Evolutionary conservation across 2,888 invertebrate genomes (phyloP).

Genomic region (Calameuta idolon): DNA sequence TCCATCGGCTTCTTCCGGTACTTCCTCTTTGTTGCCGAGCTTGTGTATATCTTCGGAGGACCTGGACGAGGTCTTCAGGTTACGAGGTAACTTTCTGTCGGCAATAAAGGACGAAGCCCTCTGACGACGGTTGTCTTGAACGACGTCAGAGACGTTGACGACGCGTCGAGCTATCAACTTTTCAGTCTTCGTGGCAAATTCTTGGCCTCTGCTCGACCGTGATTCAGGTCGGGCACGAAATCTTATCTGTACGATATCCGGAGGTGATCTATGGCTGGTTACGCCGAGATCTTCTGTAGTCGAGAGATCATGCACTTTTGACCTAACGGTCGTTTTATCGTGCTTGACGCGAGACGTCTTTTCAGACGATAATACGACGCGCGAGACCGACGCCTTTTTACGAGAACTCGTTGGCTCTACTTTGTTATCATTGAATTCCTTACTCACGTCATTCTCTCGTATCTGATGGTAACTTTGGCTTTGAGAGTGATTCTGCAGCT

Average conservation of each 20-base stretch:
- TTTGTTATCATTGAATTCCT: background rate
- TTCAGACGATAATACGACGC: background rate
- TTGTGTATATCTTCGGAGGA: slow-evolving; percentile 39
- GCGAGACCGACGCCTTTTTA: background rate
- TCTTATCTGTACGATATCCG: slow-evolving; percentile 23
- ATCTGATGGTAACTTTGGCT: background rate
- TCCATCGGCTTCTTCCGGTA: slow-evolving; percentile 32
- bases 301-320: background rate
- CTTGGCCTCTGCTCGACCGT: slow-evolving; percentile 22
- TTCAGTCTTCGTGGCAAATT: slow-evolving; percentile 43
- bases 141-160: background rate
- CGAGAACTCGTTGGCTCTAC: background rate
- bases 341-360: background rate
- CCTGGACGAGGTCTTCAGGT: slow-evolving; percentile 29
- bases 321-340: background rate
- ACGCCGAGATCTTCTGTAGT: background rate
- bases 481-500: background rate
- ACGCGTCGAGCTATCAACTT: slow-evolving; percentile 39
- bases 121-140: slow-evolving; percentile 26
- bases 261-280: background rate
- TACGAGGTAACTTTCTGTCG: slow-evolving; percentile 33
- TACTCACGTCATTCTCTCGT: background rate
- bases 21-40: background rate
- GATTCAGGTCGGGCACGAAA: slow-evolving; percentile 21
- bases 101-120: slow-evolving; percentile 52